Evolutionary conservation across 2,113 vertebrate species (phyloP).

Genomic region (Chelonoidis abingdonii): DNA sequence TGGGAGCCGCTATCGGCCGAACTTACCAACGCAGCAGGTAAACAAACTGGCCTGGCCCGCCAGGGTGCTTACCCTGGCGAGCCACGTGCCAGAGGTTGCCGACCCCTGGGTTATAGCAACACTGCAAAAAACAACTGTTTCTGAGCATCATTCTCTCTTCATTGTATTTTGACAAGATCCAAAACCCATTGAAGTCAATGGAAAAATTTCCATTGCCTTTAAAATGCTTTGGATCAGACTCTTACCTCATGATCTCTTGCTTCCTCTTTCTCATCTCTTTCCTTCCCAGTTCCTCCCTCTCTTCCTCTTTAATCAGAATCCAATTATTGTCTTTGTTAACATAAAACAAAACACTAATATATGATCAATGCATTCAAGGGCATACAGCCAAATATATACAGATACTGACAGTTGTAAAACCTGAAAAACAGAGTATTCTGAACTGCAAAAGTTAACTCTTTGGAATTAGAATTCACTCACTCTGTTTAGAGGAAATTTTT

Average conservation of each 20-base stretch:
- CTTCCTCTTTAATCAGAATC: background rate
- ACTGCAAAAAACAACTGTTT: background rate
- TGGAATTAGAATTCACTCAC: background rate
- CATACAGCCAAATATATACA: background rate
- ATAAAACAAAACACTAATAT: slow-evolving; percentile 35
- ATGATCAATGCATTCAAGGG: background rate
- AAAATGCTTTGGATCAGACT: background rate
- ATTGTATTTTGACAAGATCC: background rate
- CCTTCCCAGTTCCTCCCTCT: background rate
- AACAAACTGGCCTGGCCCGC: too few species aligned
- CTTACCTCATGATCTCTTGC: background rate
- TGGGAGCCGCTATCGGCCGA: too few species aligned
- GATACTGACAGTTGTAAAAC: background rate
- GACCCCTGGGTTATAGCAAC: background rate
- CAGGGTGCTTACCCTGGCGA: too few species aligned
- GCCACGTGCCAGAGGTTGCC: too few species aligned
- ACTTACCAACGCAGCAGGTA: too few species aligned
- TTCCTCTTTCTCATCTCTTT: background rate
- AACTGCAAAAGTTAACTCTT: background rate
- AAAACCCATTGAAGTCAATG: background rate
- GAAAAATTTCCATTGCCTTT: background rate
- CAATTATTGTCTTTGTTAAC: background rate
- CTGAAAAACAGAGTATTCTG: background rate
- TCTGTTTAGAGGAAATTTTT: slow-evolving; percentile 18
- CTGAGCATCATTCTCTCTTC: background rate